Base-by-base conservation (phyloP, 1,140 invertebrate genomes). In the Agrilus planipennis region DNA sequence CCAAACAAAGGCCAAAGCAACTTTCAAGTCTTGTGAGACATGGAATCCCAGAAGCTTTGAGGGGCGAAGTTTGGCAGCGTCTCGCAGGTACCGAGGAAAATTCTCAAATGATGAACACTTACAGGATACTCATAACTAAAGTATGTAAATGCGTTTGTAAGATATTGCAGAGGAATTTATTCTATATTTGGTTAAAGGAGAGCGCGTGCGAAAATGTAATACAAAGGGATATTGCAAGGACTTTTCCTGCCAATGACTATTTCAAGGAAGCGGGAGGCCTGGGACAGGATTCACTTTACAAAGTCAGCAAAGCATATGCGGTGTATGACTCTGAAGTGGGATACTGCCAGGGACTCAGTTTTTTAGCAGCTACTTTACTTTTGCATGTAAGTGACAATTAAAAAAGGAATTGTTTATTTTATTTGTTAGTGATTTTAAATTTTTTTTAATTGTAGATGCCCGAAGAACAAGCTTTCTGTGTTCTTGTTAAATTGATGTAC, bases 291-390 rank as follows among this genome's bases (percentile, higher is more conserved):
- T 83, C 90, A 18, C 68, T 99, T 17, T 93, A 91, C 56, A 87
- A 89, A 62, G 85, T 99, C 54, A 92, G 89, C 51, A 89, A 92
- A 65, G 95, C 93, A 0, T 99, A 99, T 65, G 89, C 94, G 16
- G 84, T 97, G 2, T 89, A 93, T 63, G 95, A 99, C 62, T 79
- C 83, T 47, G 95, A 99, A 69, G 88, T 99, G 46, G 90, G 91
- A 21, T 99, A 99, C 67, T 99, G 94, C 64, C 96, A 99, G 67
- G 95, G 95, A 16, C 72, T 98, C 16, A 96, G 91, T 62, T 99
- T 99, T 63, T 69, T 99, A 25, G 90, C 90, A 37, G 95, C 94
- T 47, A 90, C 91, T 45, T 67, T 99, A 34, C 67, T 99, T 10
- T 68, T 99, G 41, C 94, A 98, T 68, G 92, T 96, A 66, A 77